phyloP scores from a whole-genome alignment of 2,797 vertebrate genomes.

The Capromys pilorides region DNA sequence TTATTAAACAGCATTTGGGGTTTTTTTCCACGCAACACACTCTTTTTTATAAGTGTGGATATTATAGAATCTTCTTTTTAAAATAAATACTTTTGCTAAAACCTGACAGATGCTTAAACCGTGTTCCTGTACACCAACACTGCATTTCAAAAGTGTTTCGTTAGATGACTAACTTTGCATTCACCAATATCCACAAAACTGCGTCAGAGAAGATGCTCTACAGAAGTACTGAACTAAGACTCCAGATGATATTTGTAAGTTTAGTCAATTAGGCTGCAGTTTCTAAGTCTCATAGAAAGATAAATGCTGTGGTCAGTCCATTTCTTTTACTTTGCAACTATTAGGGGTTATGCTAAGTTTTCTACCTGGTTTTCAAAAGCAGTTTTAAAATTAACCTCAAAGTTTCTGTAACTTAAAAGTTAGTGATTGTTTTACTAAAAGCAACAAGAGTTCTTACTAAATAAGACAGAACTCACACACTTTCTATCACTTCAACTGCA shows the following conservation, averaged over 20 bases:
- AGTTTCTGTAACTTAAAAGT: constrained; percentile 57
- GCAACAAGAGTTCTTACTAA: constrained; percentile 43
- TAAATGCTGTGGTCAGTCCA: constrained; percentile 32
- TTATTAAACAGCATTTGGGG: background rate
- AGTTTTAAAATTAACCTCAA: constrained; percentile 66
- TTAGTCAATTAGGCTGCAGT: constrained; percentile 40
- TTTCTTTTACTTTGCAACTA: constrained; percentile 35
- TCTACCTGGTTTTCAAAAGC: constrained; percentile 66
- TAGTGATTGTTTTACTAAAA: constrained; percentile 52
- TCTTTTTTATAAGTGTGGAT: background rate
- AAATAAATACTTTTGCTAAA: constrained; percentile 34
- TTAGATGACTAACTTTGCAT: constrained; percentile 37
- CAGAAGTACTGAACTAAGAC: constrained; percentile 33
- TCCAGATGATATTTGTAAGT: constrained; percentile 48
- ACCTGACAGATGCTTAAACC: constrained; percentile 16
- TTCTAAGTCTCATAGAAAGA: constrained; percentile 57
- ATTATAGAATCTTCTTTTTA: constrained; percentile 37
- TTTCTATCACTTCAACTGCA: constrained; percentile 18
- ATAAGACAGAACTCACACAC: background rate
- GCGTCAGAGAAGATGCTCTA: constrained; percentile 4
- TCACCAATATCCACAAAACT: constrained; percentile 45
- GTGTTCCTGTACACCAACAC: background rate
- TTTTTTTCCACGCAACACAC: background rate
- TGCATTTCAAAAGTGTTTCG: constrained; percentile 44
- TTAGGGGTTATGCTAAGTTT: constrained; percentile 63